These are phyloP conservation scores for Stercorarius parasiticus DNA, from an alignment of 2,113 vertebrate genomes.

Conservation along the genomic window DNA sequence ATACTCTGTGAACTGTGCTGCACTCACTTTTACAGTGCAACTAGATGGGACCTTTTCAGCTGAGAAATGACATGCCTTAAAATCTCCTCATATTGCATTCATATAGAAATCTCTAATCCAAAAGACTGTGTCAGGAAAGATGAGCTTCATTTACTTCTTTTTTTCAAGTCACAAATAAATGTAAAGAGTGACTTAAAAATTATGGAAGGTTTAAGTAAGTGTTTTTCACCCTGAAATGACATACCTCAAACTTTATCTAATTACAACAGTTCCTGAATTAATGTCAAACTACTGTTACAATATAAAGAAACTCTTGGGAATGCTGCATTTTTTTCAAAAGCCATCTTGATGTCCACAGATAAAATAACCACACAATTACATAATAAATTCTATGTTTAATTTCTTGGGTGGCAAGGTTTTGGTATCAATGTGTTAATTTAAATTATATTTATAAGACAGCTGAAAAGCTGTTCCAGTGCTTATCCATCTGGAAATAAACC, in stretches of 20 bases:
- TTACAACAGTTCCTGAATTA: neutral
- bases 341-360: neutral
- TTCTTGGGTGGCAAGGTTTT: slow-evolving; percentile 16
- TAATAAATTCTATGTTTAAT: slow-evolving; percentile 25
- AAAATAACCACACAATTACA: neutral
- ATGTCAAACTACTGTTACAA: neutral
- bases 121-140: neutral
- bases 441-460: slow-evolving; percentile 36
- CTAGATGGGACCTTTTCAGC: neutral
- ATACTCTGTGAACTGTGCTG: neutral
- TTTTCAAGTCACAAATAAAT: neutral
- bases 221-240: neutral
- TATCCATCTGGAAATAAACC: slow-evolving; percentile 36
- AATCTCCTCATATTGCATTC: neutral
- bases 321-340: neutral
- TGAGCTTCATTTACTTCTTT: neutral
- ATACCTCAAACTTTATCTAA: slow-evolving; percentile 12
- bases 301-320: neutral
- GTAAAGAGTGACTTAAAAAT: neutral
- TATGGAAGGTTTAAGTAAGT: neutral
- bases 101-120: neutral
- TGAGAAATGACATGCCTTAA: neutral
- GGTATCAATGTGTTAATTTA: slow-evolving; percentile 13
- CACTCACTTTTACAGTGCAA: neutral
- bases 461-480: neutral